These are phyloP conservation scores for Trissolcus brochymenae DNA, from an alignment of 2,888 invertebrate species.

Conservation along the genomic window DNA sequence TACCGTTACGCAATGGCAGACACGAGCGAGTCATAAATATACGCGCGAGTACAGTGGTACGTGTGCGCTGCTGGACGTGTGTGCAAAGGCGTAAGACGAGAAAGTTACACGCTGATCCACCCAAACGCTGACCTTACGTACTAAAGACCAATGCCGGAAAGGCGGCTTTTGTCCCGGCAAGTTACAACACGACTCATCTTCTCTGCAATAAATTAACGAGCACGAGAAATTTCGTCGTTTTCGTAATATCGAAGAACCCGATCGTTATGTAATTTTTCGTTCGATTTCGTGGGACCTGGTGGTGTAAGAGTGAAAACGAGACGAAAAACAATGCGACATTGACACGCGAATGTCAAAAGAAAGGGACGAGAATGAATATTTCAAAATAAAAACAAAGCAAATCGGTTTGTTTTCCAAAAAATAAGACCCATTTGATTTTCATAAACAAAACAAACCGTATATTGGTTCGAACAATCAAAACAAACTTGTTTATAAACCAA, in stretches of 20 bases:
- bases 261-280: slow-evolving; percentile 17
- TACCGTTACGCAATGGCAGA: slow-evolving; percentile 73
- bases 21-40: slow-evolving; percentile 60
- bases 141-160: slow-evolving; percentile 61
- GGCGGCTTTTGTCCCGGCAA: slow-evolving; percentile 26
- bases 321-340: slow-evolving; percentile 2
- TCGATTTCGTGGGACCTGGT: slow-evolving; percentile 2
- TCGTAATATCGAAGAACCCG: slow-evolving; percentile 33
- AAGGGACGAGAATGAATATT: background rate
- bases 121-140: slow-evolving; percentile 75
- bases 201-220: slow-evolving; percentile 46
- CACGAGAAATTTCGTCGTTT: slow-evolving; percentile 45
- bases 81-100: slow-evolving; percentile 65
- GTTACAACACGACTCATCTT: slow-evolving; percentile 49
- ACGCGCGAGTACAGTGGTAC: slow-evolving; percentile 52
- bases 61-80: slow-evolving; percentile 50
- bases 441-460: no score
- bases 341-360: background rate
- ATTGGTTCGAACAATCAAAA: no score
- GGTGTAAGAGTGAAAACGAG: background rate
- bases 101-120: slow-evolving; percentile 60
- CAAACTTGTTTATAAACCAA: background rate
- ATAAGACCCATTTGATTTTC: no score
- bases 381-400: background rate
- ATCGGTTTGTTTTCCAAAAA: background rate